Conservation (phyloP, 2,113 vertebrate species). For the Cyanoliseus patagonus region DNA sequence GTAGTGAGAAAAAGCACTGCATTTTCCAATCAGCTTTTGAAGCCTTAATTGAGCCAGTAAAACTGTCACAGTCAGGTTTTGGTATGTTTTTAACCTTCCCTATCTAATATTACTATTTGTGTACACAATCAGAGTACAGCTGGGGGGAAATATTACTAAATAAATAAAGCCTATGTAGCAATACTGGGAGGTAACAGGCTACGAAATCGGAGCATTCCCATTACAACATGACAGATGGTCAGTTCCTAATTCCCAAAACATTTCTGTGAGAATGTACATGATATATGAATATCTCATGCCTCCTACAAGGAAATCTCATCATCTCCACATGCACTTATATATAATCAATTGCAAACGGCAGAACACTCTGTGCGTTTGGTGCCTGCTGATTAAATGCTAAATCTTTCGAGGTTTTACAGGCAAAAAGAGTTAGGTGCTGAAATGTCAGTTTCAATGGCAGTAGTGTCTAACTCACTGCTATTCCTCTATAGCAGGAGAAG, state of each 20-base stretch:
- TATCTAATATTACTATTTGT: background rate
- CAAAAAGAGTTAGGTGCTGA: background rate
- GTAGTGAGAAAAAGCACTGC: background rate
- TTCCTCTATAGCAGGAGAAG: background rate
- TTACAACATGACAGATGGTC: slow-evolving; percentile 27
- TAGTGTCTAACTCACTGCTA: background rate
- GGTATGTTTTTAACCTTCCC: background rate
- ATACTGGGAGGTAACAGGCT: slow-evolving; percentile 1
- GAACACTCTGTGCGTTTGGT: background rate
- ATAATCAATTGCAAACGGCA: slow-evolving; percentile 7
- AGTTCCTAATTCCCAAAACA: background rate
- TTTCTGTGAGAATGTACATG: background rate
- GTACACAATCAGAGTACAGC: background rate
- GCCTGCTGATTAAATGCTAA: background rate
- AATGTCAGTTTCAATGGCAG: background rate
- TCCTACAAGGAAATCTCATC: slow-evolving; percentile 27
- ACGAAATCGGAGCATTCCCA: background rate
- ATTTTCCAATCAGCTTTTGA: background rate
- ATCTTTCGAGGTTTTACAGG: background rate
- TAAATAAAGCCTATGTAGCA: slow-evolving; percentile 4
- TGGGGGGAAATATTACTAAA: background rate
- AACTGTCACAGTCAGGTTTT: background rate
- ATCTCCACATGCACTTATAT: background rate
- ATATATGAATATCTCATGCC: background rate
- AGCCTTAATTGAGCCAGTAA: background rate